Evolutionary conservation across 2,113 vertebrate genomes (phyloP), one percentile per base, ranked within the genome.

Genomic region (Xiphophorus hellerii): DNA sequence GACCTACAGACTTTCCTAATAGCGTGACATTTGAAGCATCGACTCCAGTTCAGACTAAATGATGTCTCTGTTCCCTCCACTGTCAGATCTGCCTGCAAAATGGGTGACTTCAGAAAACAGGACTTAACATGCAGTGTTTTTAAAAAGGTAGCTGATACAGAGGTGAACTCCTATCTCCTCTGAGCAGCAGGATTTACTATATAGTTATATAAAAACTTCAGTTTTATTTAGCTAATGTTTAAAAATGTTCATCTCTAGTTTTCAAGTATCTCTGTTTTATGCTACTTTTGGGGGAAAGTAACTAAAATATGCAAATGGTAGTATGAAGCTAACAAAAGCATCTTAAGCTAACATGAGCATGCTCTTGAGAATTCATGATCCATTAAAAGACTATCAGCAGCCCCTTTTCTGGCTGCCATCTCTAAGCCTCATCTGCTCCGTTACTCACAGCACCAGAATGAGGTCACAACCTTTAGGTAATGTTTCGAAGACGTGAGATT

Each of bases 381-480:
- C 11, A 35, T 35, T 35, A 35, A 35, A 35, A 35, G 33, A 9
- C 33, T 10, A 9, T 35, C 7, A 35, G 6, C 31, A 42, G 39
- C 39, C 12, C 39, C 8, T 66, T 25, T 13, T 14, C 39, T 6
- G 10, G 39, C 14, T 27, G 42, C 29, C 20, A 20, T 22, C 35
- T 37, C 51, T 68, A 0, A 14, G 27, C 27, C 42, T 48, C 27
- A 39, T 39, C 12, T 9, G 9, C 0, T 29, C 0, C 30, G 17
- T 5, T 20, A 27, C 58, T 60, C 0, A 0, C 3, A 5, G 20
- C 27, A 3, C 33, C 58, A 42, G 62, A 60, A 82, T 65, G 65
- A 66, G 80, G 72, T 80, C 1, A 0, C n/a, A 12, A 87, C 81
- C 77, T 72, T 66, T 31, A 17, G 63, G 27, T 60, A 82, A 78